Evolutionary conservation across 1,140 invertebrate genomes (phyloP).

Genomic region (Camponotus vicinus): DNA sequence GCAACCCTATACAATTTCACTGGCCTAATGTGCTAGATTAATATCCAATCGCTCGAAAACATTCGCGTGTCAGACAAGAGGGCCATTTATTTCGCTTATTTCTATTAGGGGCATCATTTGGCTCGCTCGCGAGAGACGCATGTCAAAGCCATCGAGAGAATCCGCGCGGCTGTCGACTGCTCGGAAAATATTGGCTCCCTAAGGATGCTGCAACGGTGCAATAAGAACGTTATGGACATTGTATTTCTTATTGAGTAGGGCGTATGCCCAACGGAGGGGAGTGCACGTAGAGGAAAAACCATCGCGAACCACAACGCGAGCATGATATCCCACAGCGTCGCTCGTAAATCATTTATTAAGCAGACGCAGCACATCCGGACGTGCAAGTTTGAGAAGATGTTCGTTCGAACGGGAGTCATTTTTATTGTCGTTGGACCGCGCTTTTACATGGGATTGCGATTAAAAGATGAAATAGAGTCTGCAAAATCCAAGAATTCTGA

Average conservation of each 20-base stretch:
- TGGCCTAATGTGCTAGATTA: background rate
- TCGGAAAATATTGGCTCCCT: slow-evolving; percentile 10
- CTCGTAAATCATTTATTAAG: slow-evolving; percentile 49
- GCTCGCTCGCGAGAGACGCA: slow-evolving; percentile 4
- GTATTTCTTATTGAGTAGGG: slow-evolving; percentile 28
- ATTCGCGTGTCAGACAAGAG: too few species aligned
- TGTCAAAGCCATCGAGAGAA: slow-evolving; percentile 30
- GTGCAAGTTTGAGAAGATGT: slow-evolving; percentile 7
- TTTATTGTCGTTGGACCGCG: background rate
- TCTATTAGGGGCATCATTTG: slow-evolving; percentile 15
- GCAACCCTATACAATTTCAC: too few species aligned
- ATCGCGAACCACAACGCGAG: background rate
- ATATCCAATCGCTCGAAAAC: background rate
- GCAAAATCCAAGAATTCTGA: background rate
- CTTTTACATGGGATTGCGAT: background rate
- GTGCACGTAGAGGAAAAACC: background rate
- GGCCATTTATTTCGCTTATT: slow-evolving; percentile 20
- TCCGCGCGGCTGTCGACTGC: background rate
- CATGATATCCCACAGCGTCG: background rate
- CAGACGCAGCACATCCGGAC: background rate
- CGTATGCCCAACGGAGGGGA: slow-evolving; percentile 5
- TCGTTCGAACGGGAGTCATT: background rate
- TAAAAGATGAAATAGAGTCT: background rate
- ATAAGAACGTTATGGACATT: slow-evolving; percentile 32
- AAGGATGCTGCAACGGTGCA: slow-evolving; percentile 1